phyloP scores from a whole-genome alignment of 1,140 invertebrate species.

The Stegodyphus dumicola region DNA sequence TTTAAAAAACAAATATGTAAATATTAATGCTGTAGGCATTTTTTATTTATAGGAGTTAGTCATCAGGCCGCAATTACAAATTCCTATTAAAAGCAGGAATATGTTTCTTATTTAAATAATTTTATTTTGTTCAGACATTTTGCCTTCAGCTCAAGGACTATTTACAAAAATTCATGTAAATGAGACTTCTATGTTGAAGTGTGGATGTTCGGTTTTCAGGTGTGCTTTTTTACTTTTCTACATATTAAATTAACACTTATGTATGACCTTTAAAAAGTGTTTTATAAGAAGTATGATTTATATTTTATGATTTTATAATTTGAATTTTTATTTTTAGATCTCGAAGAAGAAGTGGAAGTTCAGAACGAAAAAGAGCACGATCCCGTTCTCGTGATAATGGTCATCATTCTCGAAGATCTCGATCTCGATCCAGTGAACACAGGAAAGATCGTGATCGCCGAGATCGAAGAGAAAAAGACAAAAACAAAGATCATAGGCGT shows the following conservation, averaged over 20 bases:
- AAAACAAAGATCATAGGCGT: constrained; percentile 9
- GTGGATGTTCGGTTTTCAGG: not conserved
- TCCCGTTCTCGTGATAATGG: constrained; percentile 38
- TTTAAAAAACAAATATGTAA: not conserved
- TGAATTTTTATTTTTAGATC: constrained; percentile 1
- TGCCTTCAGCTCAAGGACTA: not conserved
- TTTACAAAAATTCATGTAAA: not conserved
- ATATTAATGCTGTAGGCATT: too few species aligned
- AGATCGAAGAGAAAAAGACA: constrained; percentile 17
- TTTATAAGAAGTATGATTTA: not conserved
- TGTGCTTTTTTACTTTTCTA: not conserved
- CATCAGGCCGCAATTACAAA: too few species aligned
- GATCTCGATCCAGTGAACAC: constrained; percentile 32
- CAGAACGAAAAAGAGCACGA: constrained; percentile 23
- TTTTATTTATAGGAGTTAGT: too few species aligned
- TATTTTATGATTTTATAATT: not conserved
- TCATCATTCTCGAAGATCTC: constrained; percentile 26
- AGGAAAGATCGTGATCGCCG: constrained; percentile 4
- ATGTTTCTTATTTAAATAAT: not conserved
- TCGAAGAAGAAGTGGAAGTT: constrained; percentile 37
- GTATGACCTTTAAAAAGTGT: not conserved
- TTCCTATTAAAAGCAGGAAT: too few species aligned
- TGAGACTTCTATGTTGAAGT: not conserved
- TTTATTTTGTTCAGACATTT: not conserved
- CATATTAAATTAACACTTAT: not conserved